Evolutionary conservation across 2,113 vertebrate genomes (phyloP).

Genomic region (Rhea pennata): DNA sequence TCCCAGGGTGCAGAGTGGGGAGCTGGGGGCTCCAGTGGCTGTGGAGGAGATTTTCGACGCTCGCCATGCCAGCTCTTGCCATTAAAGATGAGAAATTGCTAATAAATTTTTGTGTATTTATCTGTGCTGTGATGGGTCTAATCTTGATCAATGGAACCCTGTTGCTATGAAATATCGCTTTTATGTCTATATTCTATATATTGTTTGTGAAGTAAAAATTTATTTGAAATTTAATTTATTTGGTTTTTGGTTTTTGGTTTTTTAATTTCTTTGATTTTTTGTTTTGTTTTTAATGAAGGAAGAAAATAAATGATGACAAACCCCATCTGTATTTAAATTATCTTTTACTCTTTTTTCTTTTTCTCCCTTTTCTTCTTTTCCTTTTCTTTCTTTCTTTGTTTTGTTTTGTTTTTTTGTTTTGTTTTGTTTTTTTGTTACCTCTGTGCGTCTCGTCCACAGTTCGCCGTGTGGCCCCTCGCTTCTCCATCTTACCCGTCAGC

Average conservation of each 20-base stretch:
- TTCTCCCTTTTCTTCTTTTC: constrained; percentile 62
- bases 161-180: constrained; percentile 98
- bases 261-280: constrained; percentile 25
- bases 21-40: constrained; percentile 47
- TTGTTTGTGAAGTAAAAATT: constrained; percentile 95
- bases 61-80: constrained; percentile 57
- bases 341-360: constrained; percentile 75
- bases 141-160: constrained; percentile 96
- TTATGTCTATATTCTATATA: constrained; percentile 92
- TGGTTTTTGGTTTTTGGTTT: constrained; percentile 76
- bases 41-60: constrained; percentile 1
- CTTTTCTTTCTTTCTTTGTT: neutral
- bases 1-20: neutral
- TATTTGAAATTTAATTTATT: constrained; percentile 81
- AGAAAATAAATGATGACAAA: constrained; percentile 41
- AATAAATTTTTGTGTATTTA: constrained; percentile 99
- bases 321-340: constrained; percentile 81
- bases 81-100: constrained; percentile 99
- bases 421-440: constrained; percentile 79
- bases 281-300: constrained; percentile 64
- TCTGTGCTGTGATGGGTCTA: constrained; percentile 98
- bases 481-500: constrained; percentile 95
- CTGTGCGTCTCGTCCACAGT: constrained; percentile 88
- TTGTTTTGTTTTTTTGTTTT: constrained; percentile 72
- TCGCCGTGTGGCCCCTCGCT: constrained; percentile 95